phyloP scores from a whole-genome alignment of 2,797 vertebrate genomes.

The Harpagifer antarcticus region DNA sequence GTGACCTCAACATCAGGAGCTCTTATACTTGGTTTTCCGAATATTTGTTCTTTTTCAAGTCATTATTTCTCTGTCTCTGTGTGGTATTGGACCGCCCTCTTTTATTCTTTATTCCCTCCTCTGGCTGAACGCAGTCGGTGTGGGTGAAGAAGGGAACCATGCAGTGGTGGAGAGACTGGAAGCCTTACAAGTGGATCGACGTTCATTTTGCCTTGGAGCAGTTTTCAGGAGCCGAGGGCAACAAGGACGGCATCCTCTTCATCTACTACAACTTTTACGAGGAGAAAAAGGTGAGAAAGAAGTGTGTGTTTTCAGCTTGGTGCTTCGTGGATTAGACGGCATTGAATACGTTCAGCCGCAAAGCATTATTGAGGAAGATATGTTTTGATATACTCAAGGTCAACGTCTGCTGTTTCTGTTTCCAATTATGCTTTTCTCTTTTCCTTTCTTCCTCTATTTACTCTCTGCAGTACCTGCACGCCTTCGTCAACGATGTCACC shows the following conservation, averaged over 20 bases:
- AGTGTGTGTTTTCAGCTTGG: not conserved
- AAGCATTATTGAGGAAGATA: not conserved
- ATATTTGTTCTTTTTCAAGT: not conserved
- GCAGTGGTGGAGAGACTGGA: slow-evolving; percentile 98
- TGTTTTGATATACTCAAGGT: not conserved
- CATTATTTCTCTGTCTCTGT: not conserved
- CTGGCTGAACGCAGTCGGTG: slow-evolving; percentile 86
- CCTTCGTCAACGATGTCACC: slow-evolving; percentile 96
- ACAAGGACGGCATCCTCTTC: slow-evolving; percentile 96
- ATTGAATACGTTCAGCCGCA: not conserved
- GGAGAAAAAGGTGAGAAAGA: slow-evolving; percentile 92
- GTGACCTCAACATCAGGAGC: not conserved
- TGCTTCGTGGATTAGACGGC: not conserved
- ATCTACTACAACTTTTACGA: slow-evolving; percentile 94
- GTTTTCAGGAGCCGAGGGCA: slow-evolving; percentile 91
- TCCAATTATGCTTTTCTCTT: not conserved
- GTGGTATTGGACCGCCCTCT: not conserved
- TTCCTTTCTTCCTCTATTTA: not conserved
- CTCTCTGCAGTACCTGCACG: slow-evolving; percentile 90
- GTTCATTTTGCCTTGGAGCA: slow-evolving; percentile 96
- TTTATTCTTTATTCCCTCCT: not conserved
- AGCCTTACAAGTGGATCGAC: slow-evolving; percentile 95
- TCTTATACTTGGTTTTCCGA: not conserved
- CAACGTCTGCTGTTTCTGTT: not conserved
- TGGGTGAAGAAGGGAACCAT: slow-evolving; percentile 97